Percentiles rank a stretch among this genome's conserved stretches.
phyloP scores from a whole-genome alignment of 2,888 invertebrate species.

The Pantelozetes paolii region DNA sequence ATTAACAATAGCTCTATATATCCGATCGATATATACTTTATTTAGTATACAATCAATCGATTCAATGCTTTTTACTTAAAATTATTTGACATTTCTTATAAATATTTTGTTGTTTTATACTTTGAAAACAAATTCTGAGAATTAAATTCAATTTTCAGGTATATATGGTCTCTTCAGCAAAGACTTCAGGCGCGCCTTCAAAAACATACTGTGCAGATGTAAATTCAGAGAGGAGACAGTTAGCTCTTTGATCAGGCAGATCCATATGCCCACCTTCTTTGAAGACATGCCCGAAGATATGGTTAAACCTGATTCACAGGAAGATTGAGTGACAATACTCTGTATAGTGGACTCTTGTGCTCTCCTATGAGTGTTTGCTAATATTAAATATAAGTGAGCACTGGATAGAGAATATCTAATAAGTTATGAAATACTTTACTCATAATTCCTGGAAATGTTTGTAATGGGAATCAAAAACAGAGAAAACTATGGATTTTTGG shows the following conservation, averaged over 20 bases:
- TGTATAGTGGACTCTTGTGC: background rate
- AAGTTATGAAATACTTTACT: background rate
- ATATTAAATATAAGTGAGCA: background rate
- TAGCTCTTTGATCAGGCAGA: slow-evolving; percentile 48
- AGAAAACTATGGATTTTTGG: background rate
- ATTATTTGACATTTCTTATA: too few relatives aligned
- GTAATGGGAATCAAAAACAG: background rate
- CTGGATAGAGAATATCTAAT: background rate
- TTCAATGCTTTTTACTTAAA: too few relatives aligned
- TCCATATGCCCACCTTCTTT: slow-evolving; percentile 48
- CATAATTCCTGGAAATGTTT: background rate
- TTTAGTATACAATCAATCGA: too few relatives aligned
- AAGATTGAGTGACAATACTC: slow-evolving; percentile 25
- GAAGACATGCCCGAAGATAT: slow-evolving; percentile 46
- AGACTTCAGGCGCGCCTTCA: slow-evolving; percentile 91
- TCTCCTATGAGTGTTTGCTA: too few relatives aligned
- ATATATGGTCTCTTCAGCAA: slow-evolving; percentile 92
- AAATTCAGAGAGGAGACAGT: slow-evolving; percentile 48
- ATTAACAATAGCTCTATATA: slow-evolving; percentile 2
- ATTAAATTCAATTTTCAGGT: slow-evolving; percentile 57
- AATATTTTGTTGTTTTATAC: too few relatives aligned
- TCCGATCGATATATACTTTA: too few relatives aligned
- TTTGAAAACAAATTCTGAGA: too few relatives aligned
- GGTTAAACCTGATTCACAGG: slow-evolving; percentile 38
- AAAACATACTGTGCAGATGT: slow-evolving; percentile 75